Evolutionary conservation across 2,113 vertebrate species (phyloP).

Genomic region (Caracal caracal): DNA sequence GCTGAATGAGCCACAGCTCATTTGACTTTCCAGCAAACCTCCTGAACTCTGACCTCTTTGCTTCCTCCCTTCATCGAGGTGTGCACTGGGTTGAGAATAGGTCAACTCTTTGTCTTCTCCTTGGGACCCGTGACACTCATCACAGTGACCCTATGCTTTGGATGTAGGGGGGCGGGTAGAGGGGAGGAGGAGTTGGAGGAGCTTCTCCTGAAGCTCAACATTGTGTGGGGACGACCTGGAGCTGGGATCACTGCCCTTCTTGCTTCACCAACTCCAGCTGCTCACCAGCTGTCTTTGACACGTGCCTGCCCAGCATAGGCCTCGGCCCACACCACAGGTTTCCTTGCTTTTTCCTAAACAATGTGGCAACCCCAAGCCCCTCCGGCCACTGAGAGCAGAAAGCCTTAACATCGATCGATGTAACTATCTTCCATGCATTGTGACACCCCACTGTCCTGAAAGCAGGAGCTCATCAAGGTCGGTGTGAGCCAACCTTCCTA

Average conservation of each 20-base stretch:
- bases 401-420: constrained; percentile 62
- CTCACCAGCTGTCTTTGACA: neutral
- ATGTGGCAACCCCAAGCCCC: constrained; percentile 31
- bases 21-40: constrained; percentile 53
- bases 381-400: constrained; percentile 69
- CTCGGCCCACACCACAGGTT: constrained; percentile 49
- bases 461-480: constrained; percentile 62
- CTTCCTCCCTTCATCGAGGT: constrained; percentile 38
- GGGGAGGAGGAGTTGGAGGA: neutral
- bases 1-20: neutral
- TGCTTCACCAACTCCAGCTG: constrained; percentile 86
- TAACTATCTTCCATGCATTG: constrained; percentile 48
- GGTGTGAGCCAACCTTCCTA: constrained; percentile 52
- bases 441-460: constrained; percentile 67
- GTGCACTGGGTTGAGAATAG: constrained; percentile 49
- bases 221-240: constrained; percentile 77
- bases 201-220: constrained; percentile 25
- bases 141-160: constrained; percentile 32
- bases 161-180: neutral
- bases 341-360: constrained; percentile 67
- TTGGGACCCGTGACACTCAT: constrained; percentile 30
- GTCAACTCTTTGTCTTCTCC: constrained; percentile 60
- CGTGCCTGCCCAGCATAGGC: neutral
- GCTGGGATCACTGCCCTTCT: constrained; percentile 84
- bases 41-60: constrained; percentile 56